Conservation (phyloP, 2,113 vertebrate genomes). For the Muntiacus reevesi region DNA sequence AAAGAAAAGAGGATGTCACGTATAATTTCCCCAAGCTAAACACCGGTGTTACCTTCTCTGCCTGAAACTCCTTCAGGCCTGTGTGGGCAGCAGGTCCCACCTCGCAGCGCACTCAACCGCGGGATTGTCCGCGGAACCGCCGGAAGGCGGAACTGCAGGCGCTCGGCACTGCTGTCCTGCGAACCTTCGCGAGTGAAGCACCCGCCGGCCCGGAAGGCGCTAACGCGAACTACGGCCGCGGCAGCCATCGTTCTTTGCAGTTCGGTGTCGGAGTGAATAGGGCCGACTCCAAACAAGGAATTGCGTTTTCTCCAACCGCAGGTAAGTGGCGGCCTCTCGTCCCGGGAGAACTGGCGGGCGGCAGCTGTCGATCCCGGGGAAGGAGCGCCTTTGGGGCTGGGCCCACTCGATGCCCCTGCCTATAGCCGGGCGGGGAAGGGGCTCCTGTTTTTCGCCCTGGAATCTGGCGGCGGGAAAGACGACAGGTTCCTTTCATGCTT, state of each 20-base stretch:
- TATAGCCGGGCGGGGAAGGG: not conserved
- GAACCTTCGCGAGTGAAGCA: constrained; percentile 27
- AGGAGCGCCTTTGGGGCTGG: not conserved
- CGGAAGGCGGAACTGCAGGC: constrained; percentile 52
- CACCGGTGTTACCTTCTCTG: not conserved
- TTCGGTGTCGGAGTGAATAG: not conserved
- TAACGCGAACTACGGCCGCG: not conserved
- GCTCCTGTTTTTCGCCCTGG: not conserved
- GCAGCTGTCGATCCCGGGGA: not conserved
- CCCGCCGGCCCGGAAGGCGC: constrained; percentile 60
- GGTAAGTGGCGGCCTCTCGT: constrained; percentile 54
- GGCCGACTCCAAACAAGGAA: not conserved
- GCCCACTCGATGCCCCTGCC: no score
- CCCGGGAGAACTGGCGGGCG: not conserved
- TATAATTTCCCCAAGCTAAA: not conserved
- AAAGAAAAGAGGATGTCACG: not conserved
- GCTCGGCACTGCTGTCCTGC: not conserved
- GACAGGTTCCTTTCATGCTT: not conserved
- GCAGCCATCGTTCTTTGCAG: constrained; percentile 57
- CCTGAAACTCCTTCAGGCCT: fast-evolving
- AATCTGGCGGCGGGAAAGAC: not conserved
- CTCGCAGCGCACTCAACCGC: fast-evolving
- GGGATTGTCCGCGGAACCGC: not conserved
- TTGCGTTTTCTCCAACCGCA: not conserved
- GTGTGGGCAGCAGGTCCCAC: no score